phyloP scores from a whole-genome alignment of 2,113 vertebrate species.

The Pluvianellus socialis region DNA sequence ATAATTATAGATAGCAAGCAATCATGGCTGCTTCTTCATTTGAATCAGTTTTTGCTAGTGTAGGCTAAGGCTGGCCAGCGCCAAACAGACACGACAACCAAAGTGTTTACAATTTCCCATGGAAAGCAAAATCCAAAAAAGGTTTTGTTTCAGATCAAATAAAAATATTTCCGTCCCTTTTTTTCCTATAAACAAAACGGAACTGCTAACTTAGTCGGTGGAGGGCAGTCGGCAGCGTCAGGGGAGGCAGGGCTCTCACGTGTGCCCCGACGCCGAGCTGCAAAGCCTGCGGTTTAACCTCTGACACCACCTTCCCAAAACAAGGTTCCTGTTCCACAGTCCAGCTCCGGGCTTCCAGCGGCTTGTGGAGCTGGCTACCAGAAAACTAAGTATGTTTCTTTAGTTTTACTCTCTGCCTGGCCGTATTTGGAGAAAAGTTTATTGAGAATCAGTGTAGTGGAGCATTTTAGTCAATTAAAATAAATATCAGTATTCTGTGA shows the following conservation, averaged over 20 bases:
- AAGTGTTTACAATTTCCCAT: background rate
- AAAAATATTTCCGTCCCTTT: background rate
- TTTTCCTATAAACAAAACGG: no score
- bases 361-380: background rate
- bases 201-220: fast-evolving
- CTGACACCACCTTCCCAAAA: background rate
- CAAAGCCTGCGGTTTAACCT: background rate
- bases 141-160: background rate
- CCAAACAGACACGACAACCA: no score
- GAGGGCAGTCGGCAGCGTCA: fast-evolving
- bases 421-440: background rate
- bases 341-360: background rate
- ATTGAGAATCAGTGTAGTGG: background rate
- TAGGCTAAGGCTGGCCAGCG: background rate
- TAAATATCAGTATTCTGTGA: background rate
- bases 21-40: background rate
- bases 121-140: background rate
- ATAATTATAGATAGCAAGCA: background rate
- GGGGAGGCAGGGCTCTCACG: background rate
- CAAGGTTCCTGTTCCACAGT: background rate
- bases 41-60: background rate
- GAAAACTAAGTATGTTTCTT: background rate
- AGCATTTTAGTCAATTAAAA: background rate
- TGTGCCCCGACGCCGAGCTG: background rate
- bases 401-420: background rate